A percentile compares a stretch with the other conserved stretches of the same genome.
phyloP scores from a whole-genome alignment of 2,113 vertebrate genomes.

The Pomatostomus ruficeps region DNA sequence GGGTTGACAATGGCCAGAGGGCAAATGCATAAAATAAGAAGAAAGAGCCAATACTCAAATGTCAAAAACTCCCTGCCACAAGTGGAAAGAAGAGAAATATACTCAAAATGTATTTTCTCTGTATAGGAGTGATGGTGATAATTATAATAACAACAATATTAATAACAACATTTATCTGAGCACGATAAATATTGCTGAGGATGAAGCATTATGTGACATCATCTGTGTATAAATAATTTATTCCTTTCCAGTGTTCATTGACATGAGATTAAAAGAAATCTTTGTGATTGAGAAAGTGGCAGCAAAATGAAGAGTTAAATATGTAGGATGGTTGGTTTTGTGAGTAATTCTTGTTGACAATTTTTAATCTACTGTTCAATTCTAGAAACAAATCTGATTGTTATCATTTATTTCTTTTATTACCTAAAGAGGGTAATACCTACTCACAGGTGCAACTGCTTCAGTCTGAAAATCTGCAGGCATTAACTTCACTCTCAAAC shows the following conservation, averaged over 20 bases:
- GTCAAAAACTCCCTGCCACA: neutral
- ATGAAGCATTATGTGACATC: neutral
- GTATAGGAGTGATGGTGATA: neutral
- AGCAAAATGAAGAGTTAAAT: neutral
- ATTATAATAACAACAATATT: neutral
- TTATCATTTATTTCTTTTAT: neutral
- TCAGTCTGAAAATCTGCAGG: neutral
- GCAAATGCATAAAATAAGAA: neutral
- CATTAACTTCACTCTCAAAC: neutral
- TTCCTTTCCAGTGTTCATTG: neutral
- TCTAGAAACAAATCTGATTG: neutral
- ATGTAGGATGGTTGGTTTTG: neutral
- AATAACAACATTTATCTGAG: neutral
- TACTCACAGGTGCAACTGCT: neutral
- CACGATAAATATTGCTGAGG: neutral
- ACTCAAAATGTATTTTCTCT: neutral
- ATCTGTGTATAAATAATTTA: neutral
- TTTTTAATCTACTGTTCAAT: neutral
- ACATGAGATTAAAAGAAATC: neutral
- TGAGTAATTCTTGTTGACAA: neutral
- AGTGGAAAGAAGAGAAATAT: neutral
- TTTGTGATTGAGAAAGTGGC: neutral
- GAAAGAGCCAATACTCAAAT: neutral
- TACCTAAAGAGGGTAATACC: neutral
- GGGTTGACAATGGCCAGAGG: slow-evolving; percentile 16